Evolutionary conservation across 2,113 vertebrate genomes (phyloP), one percentile per base, ranked within the genome.

Genomic region (Lophochroa leadbeateri): DNA sequence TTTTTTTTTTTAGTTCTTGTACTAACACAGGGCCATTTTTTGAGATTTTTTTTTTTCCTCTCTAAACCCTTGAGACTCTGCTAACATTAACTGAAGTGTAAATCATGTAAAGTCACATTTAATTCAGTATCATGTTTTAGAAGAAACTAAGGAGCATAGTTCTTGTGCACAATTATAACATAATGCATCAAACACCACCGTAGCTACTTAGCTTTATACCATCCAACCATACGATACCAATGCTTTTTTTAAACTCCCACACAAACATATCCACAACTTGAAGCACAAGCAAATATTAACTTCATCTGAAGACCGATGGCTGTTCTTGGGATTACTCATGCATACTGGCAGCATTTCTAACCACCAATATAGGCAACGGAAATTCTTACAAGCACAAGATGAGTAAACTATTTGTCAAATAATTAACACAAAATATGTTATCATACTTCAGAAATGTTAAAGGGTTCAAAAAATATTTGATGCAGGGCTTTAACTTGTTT

Each of bases 231-330:
- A 58, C 6, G 6, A 35, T 58, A n/a, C 33, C 33, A 58, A 24
- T 5, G 13, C 21, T 24, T 58, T 58, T 57, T 58, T 90, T 70
- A 78, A 64, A 37, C 72, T 83, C 76, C 86, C 86, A 84, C 60
- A 86, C 46, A 88, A 88, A 67, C 41, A 67, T 3, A 77, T 15
- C 57, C 82, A 82, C 71, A 93, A 47, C 52, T 72, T 57, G 57
- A 93, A 88, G 68, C 68, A 86, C n/a, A 57, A 91, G 63, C 80
- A 93, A 96, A 95, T 52, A 83, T 13, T 86, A 58, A 88, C 71
- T 82, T 69, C 46, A 72, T 91, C 31, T 70, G 86, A 91, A 93
- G 87, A 69, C 29, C 5, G 4, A 25, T 4, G 13, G 65, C 86
- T 83, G 71, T 7, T 88, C 50, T 53, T 64, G 50, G 10, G 35